A percentile compares a stretch with the other conserved stretches of the same genome.
These are phyloP conservation scores for Aurelia coerulea DNA, from an alignment of 30 jellyfish, hydroid and myxozoan genomes.

Conservation along the genomic window DNA sequence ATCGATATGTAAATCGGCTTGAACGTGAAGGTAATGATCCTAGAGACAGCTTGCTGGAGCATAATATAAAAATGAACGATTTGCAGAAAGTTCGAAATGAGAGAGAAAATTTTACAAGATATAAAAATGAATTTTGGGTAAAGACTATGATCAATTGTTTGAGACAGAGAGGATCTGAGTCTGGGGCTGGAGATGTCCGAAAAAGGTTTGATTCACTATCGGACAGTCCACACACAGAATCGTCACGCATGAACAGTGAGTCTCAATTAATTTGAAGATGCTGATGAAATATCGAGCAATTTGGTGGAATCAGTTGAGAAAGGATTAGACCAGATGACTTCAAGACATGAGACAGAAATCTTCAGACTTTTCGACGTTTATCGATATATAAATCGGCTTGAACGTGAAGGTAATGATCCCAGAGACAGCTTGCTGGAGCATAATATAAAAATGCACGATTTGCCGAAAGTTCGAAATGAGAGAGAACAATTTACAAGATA, in stretches of 20 bases:
- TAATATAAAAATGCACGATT: not conserved
- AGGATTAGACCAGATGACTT: not conserved
- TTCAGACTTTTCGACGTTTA: not conserved
- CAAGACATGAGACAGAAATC: not conserved
- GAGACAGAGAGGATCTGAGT: too few species aligned
- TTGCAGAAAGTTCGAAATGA: slow-evolving; percentile 11
- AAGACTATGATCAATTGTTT: not conserved
- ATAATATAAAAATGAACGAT: not conserved
- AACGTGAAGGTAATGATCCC: slow-evolving; percentile 7
- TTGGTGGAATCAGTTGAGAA: slow-evolving; percentile 6
- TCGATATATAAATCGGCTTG: slow-evolving; percentile 30
- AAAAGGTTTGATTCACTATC: too few species aligned
- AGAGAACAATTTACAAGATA: not conserved
- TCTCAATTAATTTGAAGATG: not conserved
- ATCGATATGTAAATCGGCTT: slow-evolving; percentile 25
- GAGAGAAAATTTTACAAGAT: not conserved
- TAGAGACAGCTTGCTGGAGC: not conserved
- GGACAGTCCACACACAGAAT: too few species aligned
- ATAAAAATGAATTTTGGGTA: not conserved
- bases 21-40: slow-evolving; percentile 20
- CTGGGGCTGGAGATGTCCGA: too few species aligned
- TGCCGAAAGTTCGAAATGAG: slow-evolving; percentile 8
- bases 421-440: not conserved
- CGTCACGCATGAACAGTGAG: too few species aligned
- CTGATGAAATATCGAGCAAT: not conserved